These are phyloP conservation scores for Callimorpha dominula DNA, from an alignment of 2,888 invertebrate species.

Conservation along the genomic window DNA sequence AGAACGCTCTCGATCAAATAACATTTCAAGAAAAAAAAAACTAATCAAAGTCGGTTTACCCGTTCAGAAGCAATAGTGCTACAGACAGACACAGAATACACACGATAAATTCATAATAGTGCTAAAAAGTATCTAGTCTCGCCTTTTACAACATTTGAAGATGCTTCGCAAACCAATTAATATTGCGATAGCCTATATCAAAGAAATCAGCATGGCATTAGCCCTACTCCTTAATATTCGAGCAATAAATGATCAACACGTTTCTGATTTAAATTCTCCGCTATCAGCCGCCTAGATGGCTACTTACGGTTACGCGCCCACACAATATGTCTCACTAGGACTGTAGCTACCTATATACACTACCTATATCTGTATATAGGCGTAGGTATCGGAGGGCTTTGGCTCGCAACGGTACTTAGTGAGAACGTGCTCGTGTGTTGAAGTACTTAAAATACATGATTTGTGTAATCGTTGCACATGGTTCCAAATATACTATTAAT, in stretches of 20 bases:
- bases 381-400: constrained; percentile 5
- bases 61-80: too few relatives aligned
- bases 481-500: neutral
- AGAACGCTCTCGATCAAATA: too few relatives aligned
- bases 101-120: too few relatives aligned
- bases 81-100: too few relatives aligned
- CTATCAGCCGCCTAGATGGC: neutral
- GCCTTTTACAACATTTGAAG: too few relatives aligned
- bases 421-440: neutral
- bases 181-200: too few relatives aligned
- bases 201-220: neutral
- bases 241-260: constrained; percentile 4
- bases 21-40: too few relatives aligned
- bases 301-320: constrained; percentile 7
- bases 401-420: constrained; percentile 4
- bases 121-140: too few relatives aligned
- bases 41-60: too few relatives aligned
- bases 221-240: neutral
- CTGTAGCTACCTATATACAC: neutral
- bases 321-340: constrained; percentile 5
- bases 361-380: neutral
- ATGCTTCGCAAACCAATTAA: too few relatives aligned
- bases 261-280: neutral
- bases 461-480: neutral
- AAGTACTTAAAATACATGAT: constrained; percentile 1